Evolutionary conservation across 2,797 vertebrate species (phyloP), one percentile per base, ranked within the genome.

Genomic region (Knipowitschia caucasica): DNA sequence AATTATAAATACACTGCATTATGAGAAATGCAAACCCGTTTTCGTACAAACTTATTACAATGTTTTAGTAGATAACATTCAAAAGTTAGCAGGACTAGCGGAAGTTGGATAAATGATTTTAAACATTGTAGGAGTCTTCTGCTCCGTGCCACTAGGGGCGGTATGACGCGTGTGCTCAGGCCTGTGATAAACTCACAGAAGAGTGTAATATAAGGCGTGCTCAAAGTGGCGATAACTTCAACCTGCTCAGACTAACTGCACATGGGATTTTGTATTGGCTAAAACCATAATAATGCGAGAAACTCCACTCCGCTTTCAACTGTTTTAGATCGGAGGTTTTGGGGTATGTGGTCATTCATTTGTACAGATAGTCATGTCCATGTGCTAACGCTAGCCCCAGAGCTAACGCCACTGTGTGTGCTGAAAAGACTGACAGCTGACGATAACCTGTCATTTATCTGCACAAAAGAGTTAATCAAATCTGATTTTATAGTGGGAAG

Each of bases 201-300:
- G 74, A 74, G 9, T 62, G 53, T 38, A 26, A 20, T 24, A 30
- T 58, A 31, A 78, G 83, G 83, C 78, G 84, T 86, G 83, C 86
- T 85, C 65, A 25, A 69, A 78, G 76, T 86, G n/a, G 71, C 71
- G 69, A 67, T 50, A 61, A 79, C 75, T 80, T 25, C 7, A 63
- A 57, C 65, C 59, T 47, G 56, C 20, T 50, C 59, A 58, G 62
- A 57, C 38, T 49, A 54, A 82, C 56, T 43, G n/a, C 23, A 43
- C 64, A 75, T 83, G 59, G 5, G 64, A 31, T 73, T 63, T 46
- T 69, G 53, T 64, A 79, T 65, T 79, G 66, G 20, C 59, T 42
- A 29, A 68, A 76, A 73, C 24, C 12, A 45, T 12, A 78, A 82
- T 83, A 86, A 92, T 90, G 90, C 85, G 64, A 75, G 78, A 60